Base-by-base conservation (phyloP, 2,888 invertebrate genomes). In the Arrhopalites spinosus region DNA sequence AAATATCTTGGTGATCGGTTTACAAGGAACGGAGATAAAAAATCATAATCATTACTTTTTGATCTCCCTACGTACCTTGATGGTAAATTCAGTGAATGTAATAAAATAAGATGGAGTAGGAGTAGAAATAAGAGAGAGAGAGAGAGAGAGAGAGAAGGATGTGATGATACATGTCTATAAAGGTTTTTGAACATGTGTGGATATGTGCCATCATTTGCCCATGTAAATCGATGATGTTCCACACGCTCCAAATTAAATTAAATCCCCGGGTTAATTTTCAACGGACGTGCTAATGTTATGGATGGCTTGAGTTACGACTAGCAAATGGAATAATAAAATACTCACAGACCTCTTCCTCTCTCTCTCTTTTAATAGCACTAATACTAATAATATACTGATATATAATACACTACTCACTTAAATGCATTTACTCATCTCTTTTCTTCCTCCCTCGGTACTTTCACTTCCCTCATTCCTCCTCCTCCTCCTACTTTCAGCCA, bases 201-300 rank as follows among this genome's bases (percentile, higher is more conserved):
- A 64, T 64, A 36, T 17, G n/a, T n/a, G n/a, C n/a, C n/a, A 64
- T 11, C 25, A 43, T 64, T 36, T 36, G 53, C 20, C n/a, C 69
- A 69, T 69, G 69, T 69, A 69, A 69, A 69, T 69, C 69, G 69
- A 69, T 69, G 50, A 69, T 69, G 50, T 69, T 56, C 69, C 56
- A 53, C 50, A 69, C 47, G 69, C 50, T 53, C 30, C 69, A 69
- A 69, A n/a, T n/a, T n/a, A n/a, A 36, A 69, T 69, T 69, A 69
- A 56, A 69, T 69, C 56, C 69, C 47, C 69, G 69, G 69, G 69
- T 69, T 69, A 69, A 69, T 69, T 69, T 69, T 69, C 69, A 56
- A 56, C 56, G 53, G 29, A 69, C 69, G 53, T 69, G 69, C 69
- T 69, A 69, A 69, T 69, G 69, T 69, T 69, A 69, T 69, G 69